Evolutionary conservation across 2,888 invertebrate species (phyloP).

Genomic region (Brachynemurus nebulosus): DNA sequence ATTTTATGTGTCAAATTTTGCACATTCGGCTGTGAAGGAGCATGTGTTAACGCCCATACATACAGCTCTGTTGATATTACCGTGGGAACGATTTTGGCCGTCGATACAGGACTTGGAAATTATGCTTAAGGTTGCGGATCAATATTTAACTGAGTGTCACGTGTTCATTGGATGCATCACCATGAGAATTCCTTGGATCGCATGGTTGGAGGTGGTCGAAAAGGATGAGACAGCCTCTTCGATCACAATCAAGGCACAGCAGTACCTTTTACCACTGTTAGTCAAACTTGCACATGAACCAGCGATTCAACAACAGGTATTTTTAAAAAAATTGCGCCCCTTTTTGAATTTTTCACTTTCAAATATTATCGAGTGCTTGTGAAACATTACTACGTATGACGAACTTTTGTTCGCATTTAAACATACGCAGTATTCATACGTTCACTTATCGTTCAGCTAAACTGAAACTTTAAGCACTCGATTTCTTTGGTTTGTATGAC

Average conservation of each 20-base stretch:
- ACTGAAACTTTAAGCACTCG: too few relatives aligned
- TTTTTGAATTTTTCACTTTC: too few relatives aligned
- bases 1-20: constrained; percentile 55
- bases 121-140: constrained; percentile 49
- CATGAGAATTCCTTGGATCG: constrained; percentile 49
- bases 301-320: constrained; percentile 44
- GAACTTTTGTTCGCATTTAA: too few relatives aligned
- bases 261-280: constrained; percentile 50
- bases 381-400: too few relatives aligned
- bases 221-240: constrained; percentile 30
- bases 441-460: too few relatives aligned
- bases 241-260: constrained; percentile 37
- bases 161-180: constrained; percentile 57
- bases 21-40: constrained; percentile 47
- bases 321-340: too few relatives aligned
- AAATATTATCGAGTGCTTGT: too few relatives aligned
- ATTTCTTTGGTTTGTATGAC: too few relatives aligned
- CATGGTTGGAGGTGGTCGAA: constrained; percentile 39
- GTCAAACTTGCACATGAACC: constrained; percentile 60
- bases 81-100: constrained; percentile 61
- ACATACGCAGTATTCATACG: too few relatives aligned
- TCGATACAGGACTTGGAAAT: constrained; percentile 48
- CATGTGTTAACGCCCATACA: constrained; percentile 51
- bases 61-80: constrained; percentile 45
- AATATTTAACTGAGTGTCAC: constrained; percentile 55